A percentile compares a stretch with the other conserved stretches of the same genome.
These are phyloP conservation scores for Callopanchax toddi DNA, from an alignment of 2,113 vertebrate species.

Conservation along the genomic window DNA sequence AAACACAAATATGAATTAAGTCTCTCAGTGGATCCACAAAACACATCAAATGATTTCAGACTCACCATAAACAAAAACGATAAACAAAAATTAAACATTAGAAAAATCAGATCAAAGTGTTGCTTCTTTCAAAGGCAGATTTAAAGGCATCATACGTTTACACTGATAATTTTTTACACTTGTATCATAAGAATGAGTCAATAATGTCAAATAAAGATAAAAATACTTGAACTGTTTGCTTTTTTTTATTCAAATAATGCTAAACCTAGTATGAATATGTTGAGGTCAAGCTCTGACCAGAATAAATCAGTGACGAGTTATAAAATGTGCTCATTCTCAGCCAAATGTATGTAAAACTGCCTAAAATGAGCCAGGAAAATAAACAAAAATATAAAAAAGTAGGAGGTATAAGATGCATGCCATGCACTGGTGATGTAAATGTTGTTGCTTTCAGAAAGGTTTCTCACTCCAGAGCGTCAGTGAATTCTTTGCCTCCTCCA, in stretches of 20 bases:
- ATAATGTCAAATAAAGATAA: conserved; percentile 14
- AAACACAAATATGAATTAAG: conserved; percentile 10
- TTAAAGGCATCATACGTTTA: conserved; percentile 14
- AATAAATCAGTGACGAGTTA: conserved; percentile 9
- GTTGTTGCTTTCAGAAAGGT: conserved; percentile 27
- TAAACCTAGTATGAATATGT: background rate
- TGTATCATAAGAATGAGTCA: conserved; percentile 8
- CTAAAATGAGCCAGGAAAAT: conserved; percentile 8
- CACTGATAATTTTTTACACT: background rate
- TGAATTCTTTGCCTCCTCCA: conserved; percentile 10
- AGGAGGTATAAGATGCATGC: conserved; percentile 61
- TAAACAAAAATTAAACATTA: conserved; percentile 4
- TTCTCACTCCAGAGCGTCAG: background rate
- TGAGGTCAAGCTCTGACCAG: conserved; percentile 4
- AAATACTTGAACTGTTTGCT: too few relatives aligned
- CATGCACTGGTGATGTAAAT: conserved; percentile 54
- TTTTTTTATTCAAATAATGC: background rate
- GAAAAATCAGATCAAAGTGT: conserved; percentile 12
- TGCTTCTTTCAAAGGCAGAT: background rate
- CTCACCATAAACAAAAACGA: background rate
- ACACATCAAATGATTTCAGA: conserved; percentile 1
- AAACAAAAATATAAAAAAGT: too few relatives aligned
- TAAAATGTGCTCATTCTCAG: conserved; percentile 18
- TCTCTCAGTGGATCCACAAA: conserved; percentile 8
- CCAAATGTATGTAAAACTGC: conserved; percentile 25